Percentiles rank a stretch among this genome's conserved stretches.
phyloP scores from a whole-genome alignment of 1,140 invertebrate genomes.

The Hetaerina americana region DNA sequence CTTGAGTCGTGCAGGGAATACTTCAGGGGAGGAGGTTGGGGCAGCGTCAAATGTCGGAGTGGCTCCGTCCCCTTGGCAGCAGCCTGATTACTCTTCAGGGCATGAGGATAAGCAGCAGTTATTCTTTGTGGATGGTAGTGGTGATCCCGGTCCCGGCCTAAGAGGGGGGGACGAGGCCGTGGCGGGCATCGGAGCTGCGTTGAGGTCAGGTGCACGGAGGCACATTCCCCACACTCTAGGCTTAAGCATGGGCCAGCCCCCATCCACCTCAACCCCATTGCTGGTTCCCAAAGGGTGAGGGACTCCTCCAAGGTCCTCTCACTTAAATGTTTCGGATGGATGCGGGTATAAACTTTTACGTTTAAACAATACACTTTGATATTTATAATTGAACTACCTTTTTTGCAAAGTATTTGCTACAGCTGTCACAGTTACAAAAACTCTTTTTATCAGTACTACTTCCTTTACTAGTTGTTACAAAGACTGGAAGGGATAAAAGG shows the following conservation, averaged over 20 bases:
- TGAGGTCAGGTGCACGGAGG: neutral
- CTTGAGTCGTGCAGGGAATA: no score
- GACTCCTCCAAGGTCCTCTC: neutral
- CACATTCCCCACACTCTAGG: neutral
- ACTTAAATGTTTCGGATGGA: neutral
- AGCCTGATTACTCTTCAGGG: neutral
- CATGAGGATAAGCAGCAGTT: neutral
- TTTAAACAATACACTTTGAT: slow-evolving; percentile 1
- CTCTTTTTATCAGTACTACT: neutral
- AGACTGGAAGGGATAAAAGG: neutral
- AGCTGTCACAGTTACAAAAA: neutral
- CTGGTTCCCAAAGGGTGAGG: neutral
- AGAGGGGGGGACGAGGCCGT: neutral
- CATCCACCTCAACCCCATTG: neutral
- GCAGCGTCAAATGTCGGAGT: no score
- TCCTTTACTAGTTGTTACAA: neutral
- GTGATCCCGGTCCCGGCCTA: neutral
- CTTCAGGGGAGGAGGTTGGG: no score
- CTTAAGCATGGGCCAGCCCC: neutral
- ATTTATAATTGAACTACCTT: slow-evolving; percentile 1
- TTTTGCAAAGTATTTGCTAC: neutral
- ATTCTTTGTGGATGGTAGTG: neutral
- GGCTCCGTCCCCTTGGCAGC: no score
- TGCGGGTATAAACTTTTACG: neutral
- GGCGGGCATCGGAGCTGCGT: neutral